Evolutionary conservation across 2,113 vertebrate species (phyloP), one percentile per base, ranked within the genome.

Genomic region (Callospermophilus lateralis): DNA sequence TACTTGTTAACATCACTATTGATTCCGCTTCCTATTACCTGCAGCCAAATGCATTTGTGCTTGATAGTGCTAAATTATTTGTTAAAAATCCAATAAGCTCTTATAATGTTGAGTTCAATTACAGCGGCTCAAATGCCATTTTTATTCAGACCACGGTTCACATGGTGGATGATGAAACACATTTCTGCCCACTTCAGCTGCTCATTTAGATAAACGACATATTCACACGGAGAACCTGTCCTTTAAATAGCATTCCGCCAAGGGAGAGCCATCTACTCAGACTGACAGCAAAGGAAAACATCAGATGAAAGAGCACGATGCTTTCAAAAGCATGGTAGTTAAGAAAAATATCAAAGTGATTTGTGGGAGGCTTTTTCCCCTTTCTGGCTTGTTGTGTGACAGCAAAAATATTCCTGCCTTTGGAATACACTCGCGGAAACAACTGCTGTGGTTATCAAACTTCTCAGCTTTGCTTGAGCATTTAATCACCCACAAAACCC

Each of bases 401-500:
- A 84, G 95, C 94, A 84, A 22, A 53, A 87, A 92, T 55, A 94
- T 39, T 72, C 79, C 45, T 86, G 92, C 58, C 74, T 95, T 80
- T 92, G 96, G 90, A 77, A 94, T 51, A 88, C 17, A 74, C 80
- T 96, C 90, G 67, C 48, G 88, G 90, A 73, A 93, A 85, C 89
- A 94, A 95, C 51, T 92, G 89, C 85, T 84, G 67, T 84, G 97
- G 96, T 97, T 97, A 97, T 89, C 22, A 2, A 95, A 68, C 22
- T 32, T 95, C 95, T 98, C 70, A 83, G 83, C 30, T 81, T 97
- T 70, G 87, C 4, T 94, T 58, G 84, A 91, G 78, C 90, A 70
- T 84, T 96, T 96, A 97, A 97, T 98, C 94, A 97, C 86, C 95
- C 90, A 92, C 91, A 97, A 98, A 97, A 93, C 26, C 90, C 81